Evolutionary conservation across 1,140 invertebrate species (phyloP).

Genomic region (Drosophila arawakana): DNA sequence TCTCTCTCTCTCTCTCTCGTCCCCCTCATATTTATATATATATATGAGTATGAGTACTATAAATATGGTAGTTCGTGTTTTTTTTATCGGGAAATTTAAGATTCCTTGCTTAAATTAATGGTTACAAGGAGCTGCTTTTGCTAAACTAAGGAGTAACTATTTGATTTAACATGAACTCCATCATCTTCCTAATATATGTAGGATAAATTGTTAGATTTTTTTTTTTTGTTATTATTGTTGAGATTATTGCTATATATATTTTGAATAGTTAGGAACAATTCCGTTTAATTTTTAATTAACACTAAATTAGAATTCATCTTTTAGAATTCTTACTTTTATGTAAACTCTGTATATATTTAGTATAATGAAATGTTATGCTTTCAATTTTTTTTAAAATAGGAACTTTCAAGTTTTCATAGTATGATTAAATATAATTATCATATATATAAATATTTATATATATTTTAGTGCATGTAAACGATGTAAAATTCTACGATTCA

Average conservation of each 20-base stretch:
- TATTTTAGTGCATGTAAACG: conserved; percentile 3
- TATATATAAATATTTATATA: conserved; percentile 28
- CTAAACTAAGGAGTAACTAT: neutral
- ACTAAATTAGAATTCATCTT: conserved; percentile 32
- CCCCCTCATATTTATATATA: too few species aligned
- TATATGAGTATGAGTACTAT: neutral
- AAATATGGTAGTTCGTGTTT: neutral
- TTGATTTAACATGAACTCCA: conserved; percentile 3
- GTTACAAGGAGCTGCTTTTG: neutral
- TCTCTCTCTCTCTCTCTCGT: conserved; percentile 10
- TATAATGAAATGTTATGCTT: conserved; percentile 57
- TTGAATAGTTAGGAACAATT: conserved; percentile 78
- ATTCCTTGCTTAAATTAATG: neutral
- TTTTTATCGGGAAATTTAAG: neutral
- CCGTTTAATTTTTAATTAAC: conserved; percentile 64
- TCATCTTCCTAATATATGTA: conserved; percentile 28
- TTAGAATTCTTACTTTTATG: conserved; percentile 33
- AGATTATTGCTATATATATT: conserved; percentile 64
- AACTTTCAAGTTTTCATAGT: conserved; percentile 74
- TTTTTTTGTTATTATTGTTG: conserved; percentile 36
- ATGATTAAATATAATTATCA: conserved; percentile 9
- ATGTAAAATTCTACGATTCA: conserved; percentile 3
- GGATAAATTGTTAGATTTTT: neutral
- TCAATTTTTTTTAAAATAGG: conserved; percentile 70
- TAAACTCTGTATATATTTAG: conserved; percentile 37